Conservation (phyloP, 2,797 vertebrate species). For the Simalia tracyae region DNA sequence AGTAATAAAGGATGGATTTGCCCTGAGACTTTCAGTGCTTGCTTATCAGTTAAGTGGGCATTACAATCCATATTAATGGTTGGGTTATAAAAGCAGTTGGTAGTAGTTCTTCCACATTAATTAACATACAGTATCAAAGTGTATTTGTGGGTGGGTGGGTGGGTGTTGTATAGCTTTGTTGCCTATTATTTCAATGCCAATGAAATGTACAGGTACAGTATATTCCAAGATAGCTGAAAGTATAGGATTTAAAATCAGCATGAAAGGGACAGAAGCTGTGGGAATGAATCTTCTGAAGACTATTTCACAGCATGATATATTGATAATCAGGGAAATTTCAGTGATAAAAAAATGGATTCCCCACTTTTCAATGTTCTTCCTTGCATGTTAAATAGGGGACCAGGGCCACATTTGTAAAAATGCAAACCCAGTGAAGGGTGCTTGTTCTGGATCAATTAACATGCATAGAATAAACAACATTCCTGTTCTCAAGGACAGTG, state of each 20-base stretch:
- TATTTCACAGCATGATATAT: not conserved
- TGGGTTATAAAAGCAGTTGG: constrained; percentile 20
- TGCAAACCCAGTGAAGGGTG: not conserved
- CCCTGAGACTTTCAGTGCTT: not conserved
- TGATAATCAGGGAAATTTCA: not conserved
- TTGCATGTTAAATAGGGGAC: not conserved
- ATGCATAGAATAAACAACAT: not conserved
- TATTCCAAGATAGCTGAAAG: not conserved
- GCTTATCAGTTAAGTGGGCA: constrained; percentile 8
- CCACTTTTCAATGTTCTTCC: not conserved
- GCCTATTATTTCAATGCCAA: not conserved
- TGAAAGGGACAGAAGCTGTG: not conserved
- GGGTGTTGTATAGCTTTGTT: not conserved
- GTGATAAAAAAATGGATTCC: not conserved
- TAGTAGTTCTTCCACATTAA: constrained; percentile 35
- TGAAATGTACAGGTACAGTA: not conserved
- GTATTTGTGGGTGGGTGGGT: not conserved
- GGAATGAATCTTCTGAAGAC: not conserved
- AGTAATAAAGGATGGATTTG: not conserved
- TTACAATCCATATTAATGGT: not conserved
- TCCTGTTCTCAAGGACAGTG: not conserved
- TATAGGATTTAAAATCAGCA: not conserved
- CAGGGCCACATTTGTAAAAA: not conserved
- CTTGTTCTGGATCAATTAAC: not conserved
- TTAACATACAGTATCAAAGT: not conserved